phyloP scores from a whole-genome alignment of 2,113 vertebrate genomes.

The Mungos mungo region DNA sequence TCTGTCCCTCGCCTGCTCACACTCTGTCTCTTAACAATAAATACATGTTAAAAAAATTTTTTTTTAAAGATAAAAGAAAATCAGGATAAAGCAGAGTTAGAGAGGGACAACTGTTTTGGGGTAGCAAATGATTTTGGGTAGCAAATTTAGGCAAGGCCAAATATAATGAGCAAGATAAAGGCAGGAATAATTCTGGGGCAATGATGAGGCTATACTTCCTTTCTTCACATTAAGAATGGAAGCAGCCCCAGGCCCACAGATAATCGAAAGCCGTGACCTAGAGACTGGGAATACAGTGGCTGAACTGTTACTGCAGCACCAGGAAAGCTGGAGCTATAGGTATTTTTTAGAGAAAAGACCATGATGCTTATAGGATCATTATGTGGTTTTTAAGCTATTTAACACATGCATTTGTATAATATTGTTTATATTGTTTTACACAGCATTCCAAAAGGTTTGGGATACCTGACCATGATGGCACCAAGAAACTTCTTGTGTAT shows the following conservation, averaged over 20 bases:
- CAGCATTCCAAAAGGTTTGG: conserved; percentile 44
- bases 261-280: neutral
- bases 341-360: neutral
- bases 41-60: too few relatives aligned
- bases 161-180: neutral
- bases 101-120: neutral
- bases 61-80: neutral
- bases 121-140: neutral
- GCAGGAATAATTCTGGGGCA: neutral
- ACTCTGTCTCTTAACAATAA: too few relatives aligned
- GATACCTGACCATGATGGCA: neutral
- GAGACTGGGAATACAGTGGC: neutral
- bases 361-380: neutral
- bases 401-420: conserved; percentile 24
- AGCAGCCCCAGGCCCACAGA: neutral
- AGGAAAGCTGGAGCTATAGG: neutral
- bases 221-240: conserved; percentile 13
- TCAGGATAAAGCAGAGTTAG: neutral
- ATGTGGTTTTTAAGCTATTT: neutral
- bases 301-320: neutral
- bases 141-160: neutral
- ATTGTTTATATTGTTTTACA: conserved; percentile 54
- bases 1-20: too few relatives aligned
- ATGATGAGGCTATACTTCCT: neutral
- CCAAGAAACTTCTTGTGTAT: neutral